Evolutionary conservation across 2,888 invertebrate species (phyloP), one percentile per base, ranked within the genome.

Genomic region (Hirtodrosophila confusa): DNA sequence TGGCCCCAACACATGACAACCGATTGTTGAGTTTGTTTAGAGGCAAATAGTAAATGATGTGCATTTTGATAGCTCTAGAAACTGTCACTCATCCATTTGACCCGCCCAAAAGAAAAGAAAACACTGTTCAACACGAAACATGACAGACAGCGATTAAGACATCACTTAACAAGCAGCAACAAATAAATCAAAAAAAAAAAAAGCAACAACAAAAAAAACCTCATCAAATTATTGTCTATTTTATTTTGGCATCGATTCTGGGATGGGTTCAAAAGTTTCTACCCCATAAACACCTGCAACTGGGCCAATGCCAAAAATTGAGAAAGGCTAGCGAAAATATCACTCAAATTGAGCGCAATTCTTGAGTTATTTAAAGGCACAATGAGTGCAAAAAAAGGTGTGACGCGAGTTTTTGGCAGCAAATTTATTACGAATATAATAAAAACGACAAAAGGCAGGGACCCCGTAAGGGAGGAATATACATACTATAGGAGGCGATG

Each of bases 281-380:
- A 55, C 56, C 58, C 40, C 54, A 61, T 45, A 69, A 50, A 71
- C 84, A 85, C 87, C 87, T 85, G 88, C 87, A 85, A 75, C 68
- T 75, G 78, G 69, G 78, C 80, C 86, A 86, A 86, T 84, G 88
- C 76, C 87, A 86, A 55, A 5, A 24, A 40, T 27, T 40, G 51
- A 55, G 49, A 69, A 43, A 36, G 36, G 17, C 23, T 24, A 39
- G 23, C 23, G 24, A 40, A 44, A 36, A 23, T 3, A 44, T 17
- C 83, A 68, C 67, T 86, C 78, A 58, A 48, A 45, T 57, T 66
- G 7, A 31, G 9, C 31, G 5, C 3, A 31, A 66, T 23, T 58
- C 24, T 62, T 82, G 79, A 85, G 78, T 75, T 77, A 79, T 67
- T 65, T 67, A 72, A 69, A 60, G 17, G 17, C 17, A 17, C 17